Evolutionary conservation across 2,113 vertebrate species (phyloP).

Genomic region (Megalops atlanticus): DNA sequence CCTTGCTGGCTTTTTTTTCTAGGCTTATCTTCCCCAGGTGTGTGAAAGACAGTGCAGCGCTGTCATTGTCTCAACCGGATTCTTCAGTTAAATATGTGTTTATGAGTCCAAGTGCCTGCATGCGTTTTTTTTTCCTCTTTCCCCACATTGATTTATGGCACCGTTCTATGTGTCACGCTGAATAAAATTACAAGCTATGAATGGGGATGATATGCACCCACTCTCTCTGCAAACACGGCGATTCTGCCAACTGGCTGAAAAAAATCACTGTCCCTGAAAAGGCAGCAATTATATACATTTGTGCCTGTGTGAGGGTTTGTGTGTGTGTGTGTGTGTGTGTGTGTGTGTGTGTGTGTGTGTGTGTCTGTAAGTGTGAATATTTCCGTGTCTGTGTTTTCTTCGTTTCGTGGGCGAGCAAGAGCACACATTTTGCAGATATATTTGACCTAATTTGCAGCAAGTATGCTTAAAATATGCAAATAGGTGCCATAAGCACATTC

Average conservation of each 20-base stretch:
- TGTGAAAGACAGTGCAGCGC: slow-evolving; percentile 3
- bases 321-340: slow-evolving; percentile 23
- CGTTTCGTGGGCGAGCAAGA: slow-evolving; percentile 24
- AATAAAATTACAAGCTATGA: slow-evolving; percentile 69
- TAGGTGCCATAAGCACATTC: slow-evolving; percentile 20
- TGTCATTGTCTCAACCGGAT: slow-evolving; percentile 28
- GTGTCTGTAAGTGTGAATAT: slow-evolving; percentile 38
- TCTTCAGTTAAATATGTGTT: slow-evolving; percentile 58
- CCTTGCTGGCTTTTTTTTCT: background rate
- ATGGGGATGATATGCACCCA: slow-evolving; percentile 64
- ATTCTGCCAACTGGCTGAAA: slow-evolving; percentile 58
- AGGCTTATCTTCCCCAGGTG: background rate
- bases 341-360: slow-evolving; percentile 20
- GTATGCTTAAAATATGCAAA: slow-evolving; percentile 40
- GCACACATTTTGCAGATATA: slow-evolving; percentile 30
- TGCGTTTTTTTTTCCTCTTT: slow-evolving; percentile 48
- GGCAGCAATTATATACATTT: too few relatives aligned
- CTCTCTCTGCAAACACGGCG: slow-evolving; percentile 49
- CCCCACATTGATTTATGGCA: slow-evolving; percentile 62
- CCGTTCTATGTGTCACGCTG: slow-evolving; percentile 57
- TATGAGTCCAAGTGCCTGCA: slow-evolving; percentile 50
- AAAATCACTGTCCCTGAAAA: slow-evolving; percentile 54
- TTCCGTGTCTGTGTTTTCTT: slow-evolving; percentile 20
- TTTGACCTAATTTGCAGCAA: slow-evolving; percentile 51
- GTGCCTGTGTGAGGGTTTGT: slow-evolving; percentile 34